A percentile compares a stretch with the other conserved stretches of the same genome.
phyloP scores from a whole-genome alignment of 1,140 invertebrate species.

The Heliconius hewitsoni region DNA sequence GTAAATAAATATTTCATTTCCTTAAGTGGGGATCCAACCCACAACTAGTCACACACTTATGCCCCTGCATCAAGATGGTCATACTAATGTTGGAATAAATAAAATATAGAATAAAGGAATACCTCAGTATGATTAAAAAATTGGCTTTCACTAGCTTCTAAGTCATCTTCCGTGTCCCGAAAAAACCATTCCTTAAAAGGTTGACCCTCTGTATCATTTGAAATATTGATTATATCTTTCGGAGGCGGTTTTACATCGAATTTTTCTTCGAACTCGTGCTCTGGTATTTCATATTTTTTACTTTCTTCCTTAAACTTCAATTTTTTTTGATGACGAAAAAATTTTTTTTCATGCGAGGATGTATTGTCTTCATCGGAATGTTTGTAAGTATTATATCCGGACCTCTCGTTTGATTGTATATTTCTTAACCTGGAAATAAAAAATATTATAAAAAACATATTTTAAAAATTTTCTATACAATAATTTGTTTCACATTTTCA shows the following conservation, averaged over 20 bases:
- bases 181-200: slow-evolving; percentile 70
- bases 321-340: slow-evolving; percentile 72
- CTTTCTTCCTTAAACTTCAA: slow-evolving; percentile 47
- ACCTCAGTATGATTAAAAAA: slow-evolving; percentile 62
- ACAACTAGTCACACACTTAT: too few relatives aligned
- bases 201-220: slow-evolving; percentile 36
- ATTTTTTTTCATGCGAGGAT: slow-evolving; percentile 54
- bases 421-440: slow-evolving; percentile 62
- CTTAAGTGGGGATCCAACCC: too few relatives aligned
- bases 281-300: slow-evolving; percentile 70
- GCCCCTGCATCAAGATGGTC: too few relatives aligned
- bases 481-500: too few relatives aligned
- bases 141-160: slow-evolving; percentile 64
- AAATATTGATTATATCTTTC: slow-evolving; percentile 50
- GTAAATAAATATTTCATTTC: too few relatives aligned
- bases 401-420: slow-evolving; percentile 58
- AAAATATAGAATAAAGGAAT: slow-evolving; percentile 12
- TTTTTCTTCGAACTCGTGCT: slow-evolving; percentile 82
- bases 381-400: slow-evolving; percentile 48
- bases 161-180: slow-evolving; percentile 63
- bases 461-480: not conserved
- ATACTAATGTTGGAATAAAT: too few relatives aligned
- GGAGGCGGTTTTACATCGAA: slow-evolving; percentile 79
- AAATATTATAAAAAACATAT: not conserved
- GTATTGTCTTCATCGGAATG: slow-evolving; percentile 44